A percentile compares a stretch with the other conserved stretches of the same genome.
These are phyloP conservation scores for Toxostoma redivivum DNA, from an alignment of 2,113 vertebrate genomes.

Conservation along the genomic window DNA sequence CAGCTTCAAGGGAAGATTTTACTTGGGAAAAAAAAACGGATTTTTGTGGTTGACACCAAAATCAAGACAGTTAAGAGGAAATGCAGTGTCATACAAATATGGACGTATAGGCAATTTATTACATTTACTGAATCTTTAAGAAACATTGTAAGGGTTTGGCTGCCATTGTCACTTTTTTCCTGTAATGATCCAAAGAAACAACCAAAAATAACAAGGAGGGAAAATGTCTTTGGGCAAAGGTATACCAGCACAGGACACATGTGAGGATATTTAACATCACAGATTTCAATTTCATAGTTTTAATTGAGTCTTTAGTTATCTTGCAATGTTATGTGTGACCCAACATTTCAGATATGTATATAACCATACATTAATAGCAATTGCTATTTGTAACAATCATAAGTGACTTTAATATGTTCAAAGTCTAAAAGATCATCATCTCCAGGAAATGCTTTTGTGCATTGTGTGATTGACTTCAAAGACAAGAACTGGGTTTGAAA, in stretches of 20 bases:
- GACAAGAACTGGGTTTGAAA: neutral
- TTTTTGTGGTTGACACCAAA: neutral
- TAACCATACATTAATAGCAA: neutral
- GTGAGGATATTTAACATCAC: neutral
- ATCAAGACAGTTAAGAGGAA: neutral
- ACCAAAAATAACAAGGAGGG: neutral
- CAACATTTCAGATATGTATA: neutral
- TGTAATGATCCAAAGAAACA: neutral
- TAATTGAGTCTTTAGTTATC: neutral
- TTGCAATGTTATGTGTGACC: neutral
- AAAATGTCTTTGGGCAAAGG: neutral
- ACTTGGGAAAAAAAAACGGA: neutral
- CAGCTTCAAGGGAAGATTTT: neutral
- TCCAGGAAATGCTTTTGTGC: neutral
- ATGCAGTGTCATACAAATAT: neutral
- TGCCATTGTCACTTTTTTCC: neutral
- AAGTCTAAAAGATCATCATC: neutral
- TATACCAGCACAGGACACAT: accelerated
- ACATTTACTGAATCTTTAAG: neutral
- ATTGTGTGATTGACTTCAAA: neutral
- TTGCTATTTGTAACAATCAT: neutral
- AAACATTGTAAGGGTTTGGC: neutral
- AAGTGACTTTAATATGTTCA: neutral
- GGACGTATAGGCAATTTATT: neutral
- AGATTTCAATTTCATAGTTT: neutral